Base-by-base conservation (phyloP, 2,888 invertebrate genomes). In the Ectemnius cavifrons region DNA sequence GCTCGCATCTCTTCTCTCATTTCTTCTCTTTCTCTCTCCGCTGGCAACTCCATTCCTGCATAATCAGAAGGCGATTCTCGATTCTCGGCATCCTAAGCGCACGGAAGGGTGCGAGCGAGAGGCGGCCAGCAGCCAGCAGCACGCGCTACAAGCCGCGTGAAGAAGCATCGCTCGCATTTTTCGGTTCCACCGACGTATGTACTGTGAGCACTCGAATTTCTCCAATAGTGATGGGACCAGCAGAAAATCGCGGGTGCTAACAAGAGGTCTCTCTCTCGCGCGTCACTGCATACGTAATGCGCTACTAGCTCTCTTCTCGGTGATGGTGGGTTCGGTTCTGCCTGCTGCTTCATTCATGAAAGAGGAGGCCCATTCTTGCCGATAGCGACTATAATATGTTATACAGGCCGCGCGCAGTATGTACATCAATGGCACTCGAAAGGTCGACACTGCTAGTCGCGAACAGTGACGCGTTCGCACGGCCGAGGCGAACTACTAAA, bases 41-140 rank as follows among this genome's bases (percentile, higher is more conserved):
- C 8, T 11, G 37, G 37, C 37, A 37, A 20, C 75, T 57, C 23
- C 77, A 72, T 77, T 77, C 77, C 77, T 77, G 77, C 77, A 77
- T 77, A 77, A 77, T 77, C 77, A 68, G 28, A 37, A 14, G 28
- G 71, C 76, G 49, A 63, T 72, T 64, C 69, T 66, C 56, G 37
- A 37, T 37, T 37, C 37, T 11, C 37, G 37, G 37, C 8, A 37
- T 37, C 8, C 6, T 37, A 23, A 23, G 23, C 23, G 23, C 23
- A 23, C 2, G 8, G 37, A 8, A 37, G 37, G 37, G 8, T 37
- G 37, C 37, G 37, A 23, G 23, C 23, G 23, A 3, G 23, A 1
- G 37, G 5, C 37, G 37, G 8, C 8, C 37, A 1, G 37, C 37
- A 11, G 5, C 37, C 8, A 1, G 37, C 37, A 1, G 37, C 37